Evolutionary conservation across 2,113 vertebrate genomes (phyloP), one percentile per base, ranked within the genome.

Genomic region (Grallaria varia): DNA sequence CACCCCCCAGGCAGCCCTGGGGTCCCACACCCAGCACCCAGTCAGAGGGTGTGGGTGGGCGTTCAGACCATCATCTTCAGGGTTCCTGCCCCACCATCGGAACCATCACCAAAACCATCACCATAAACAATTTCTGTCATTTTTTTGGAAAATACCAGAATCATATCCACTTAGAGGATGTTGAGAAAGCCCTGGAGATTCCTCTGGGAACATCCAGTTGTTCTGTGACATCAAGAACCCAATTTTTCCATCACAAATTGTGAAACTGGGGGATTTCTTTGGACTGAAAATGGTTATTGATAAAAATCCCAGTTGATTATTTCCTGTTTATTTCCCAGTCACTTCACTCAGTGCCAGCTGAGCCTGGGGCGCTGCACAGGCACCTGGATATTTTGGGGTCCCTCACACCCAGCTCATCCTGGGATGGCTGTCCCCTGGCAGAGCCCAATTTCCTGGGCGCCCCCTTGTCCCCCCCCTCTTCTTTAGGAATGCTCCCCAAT

Each of bases 131-230:
- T 58, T 52, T 18, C 45, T 23, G 5, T 4, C 0, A 0, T 6
- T 47, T 56, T 73, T n/a, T 18, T 13, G 77, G 63, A 42, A 80
- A 58, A 4, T 2, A 17, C 20, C 66, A 4, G 5, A 31, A 28
- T 21, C 2, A 1, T 6, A 8, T 2, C 40, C 14, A 0, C 9
- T 4, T 6, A 15, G 31, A 31, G 4, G 0, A 5, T 0, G 8
- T 9, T 6, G 39, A 55, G 42, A 14, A 27, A 33, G 50, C n/a
- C 49, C 14, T 3, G 50, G 69, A 25, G 37, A 25, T 25, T 6
- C 1, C 12, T 11, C 59, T 19, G 64, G 39, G 8, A 53, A 44
- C 2, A 4, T 9, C 25, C 40, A 11, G 16, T 16, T 5, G 3
- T 4, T 30, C 44, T 0, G 10, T 5, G 23, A 16, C 10, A 9